Percentiles rank a stretch among this genome's conserved stretches.
Evolutionary conservation across 1,140 invertebrate species (phyloP).

Genomic region (Copidosoma floridanum): DNA sequence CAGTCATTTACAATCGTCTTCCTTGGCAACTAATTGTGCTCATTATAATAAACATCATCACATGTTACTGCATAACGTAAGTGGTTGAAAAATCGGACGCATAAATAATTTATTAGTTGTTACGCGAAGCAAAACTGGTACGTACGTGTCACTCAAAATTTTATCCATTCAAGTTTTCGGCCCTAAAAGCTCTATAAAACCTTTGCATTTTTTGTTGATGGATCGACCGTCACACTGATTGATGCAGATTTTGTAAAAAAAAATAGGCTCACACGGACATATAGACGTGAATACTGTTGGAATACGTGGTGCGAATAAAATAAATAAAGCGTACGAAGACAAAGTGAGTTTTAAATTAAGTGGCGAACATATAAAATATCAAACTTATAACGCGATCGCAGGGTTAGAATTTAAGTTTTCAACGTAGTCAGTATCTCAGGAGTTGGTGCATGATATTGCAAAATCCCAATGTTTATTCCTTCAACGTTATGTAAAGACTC

Average conservation of each 20-base stretch:
- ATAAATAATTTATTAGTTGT: too few relatives aligned
- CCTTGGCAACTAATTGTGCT: too few relatives aligned
- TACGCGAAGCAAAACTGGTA: too few relatives aligned
- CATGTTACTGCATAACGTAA: too few relatives aligned
- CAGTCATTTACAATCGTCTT: too few relatives aligned
- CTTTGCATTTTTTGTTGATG: conserved; percentile 21
- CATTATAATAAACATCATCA: too few relatives aligned
- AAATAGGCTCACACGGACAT: not conserved
- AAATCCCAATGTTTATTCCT: not conserved
- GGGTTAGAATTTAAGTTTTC: conserved; percentile 7
- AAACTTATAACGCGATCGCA: not conserved
- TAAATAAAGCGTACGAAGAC: too few relatives aligned
- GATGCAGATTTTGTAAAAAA: not conserved
- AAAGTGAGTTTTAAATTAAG: not conserved
- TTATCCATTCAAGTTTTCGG: too few relatives aligned
- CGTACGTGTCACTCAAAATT: too few relatives aligned
- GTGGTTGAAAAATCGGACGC: too few relatives aligned
- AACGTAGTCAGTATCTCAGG: not conserved
- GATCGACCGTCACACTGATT: conserved; percentile 19
- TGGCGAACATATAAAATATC: not conserved
- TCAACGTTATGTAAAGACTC: not conserved
- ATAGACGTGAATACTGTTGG: too few relatives aligned
- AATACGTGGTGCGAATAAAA: too few relatives aligned
- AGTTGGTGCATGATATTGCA: not conserved
- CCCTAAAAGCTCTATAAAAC: not conserved